Evolutionary conservation across 23 tunicate genomes (phyloP).

Genomic region (Styela clava): DNA sequence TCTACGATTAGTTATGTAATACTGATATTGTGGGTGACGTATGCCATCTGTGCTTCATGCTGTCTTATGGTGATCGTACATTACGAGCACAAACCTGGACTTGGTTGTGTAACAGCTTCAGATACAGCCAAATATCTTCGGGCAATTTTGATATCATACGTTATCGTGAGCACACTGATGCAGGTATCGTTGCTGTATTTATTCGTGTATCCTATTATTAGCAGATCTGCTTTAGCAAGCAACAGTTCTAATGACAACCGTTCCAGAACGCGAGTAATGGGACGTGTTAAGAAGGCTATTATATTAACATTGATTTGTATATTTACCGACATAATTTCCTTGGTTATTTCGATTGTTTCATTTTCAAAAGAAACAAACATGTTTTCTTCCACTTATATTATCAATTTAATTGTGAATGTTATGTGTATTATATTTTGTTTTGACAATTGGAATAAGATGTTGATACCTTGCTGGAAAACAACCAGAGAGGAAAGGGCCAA

Average conservation of each 20-base stretch:
- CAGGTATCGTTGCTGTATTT: constrained; percentile 40
- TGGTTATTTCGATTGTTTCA: constrained; percentile 6
- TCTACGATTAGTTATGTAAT: constrained; percentile 21
- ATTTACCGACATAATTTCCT: constrained; percentile 30
- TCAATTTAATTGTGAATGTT: constrained; percentile 39
- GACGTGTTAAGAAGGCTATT: constrained; percentile 50
- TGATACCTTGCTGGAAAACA: constrained; percentile 32
- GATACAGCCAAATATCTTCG: background rate
- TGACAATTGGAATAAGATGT: constrained; percentile 57
- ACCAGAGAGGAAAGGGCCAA: background rate
- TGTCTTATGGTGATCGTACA: background rate
- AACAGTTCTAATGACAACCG: background rate
- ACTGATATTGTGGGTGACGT: constrained; percentile 34
- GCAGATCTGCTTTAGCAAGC: constrained; percentile 13
- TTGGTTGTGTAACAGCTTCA: constrained; percentile 24
- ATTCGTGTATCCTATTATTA: constrained; percentile 42
- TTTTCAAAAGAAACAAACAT: background rate
- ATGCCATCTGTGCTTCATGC: background rate
- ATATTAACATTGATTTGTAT: constrained; percentile 39
- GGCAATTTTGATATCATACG: background rate
- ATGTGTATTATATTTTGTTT: constrained; percentile 41
- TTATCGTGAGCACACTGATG: constrained; percentile 31
- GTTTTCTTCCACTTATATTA: background rate
- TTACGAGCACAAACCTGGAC: constrained; percentile 3
- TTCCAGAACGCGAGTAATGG: constrained; percentile 4